Evolutionary conservation across 2,888 invertebrate species (phyloP), one percentile per base, ranked within the genome.

Genomic region (Physocephala rufipes): DNA sequence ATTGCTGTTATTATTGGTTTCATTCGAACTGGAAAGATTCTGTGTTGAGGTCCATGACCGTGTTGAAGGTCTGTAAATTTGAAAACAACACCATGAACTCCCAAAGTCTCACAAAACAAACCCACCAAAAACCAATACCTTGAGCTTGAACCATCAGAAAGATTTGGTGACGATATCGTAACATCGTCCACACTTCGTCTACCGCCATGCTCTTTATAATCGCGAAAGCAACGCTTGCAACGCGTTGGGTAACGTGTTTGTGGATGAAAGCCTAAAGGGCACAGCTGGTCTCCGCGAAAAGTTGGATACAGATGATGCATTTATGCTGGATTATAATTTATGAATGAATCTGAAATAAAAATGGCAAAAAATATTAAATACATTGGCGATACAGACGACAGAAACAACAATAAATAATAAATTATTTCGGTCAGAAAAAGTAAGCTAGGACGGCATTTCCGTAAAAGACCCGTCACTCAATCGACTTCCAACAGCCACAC

Each of bases 211-310:
- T 95, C 95, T 87, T 95, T 95, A 87, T 95, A 95, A 86, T 95
- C 95, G 79, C 93, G 90, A 89, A 95, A 96, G 87, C 96, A 96
- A 79, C 96, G 89, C 87, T 96, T 96, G 88, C 96, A 96, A 82
- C 95, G 90, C 71, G 95, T 95, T 64, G 96, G 96, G 94, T 95
- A 95, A 82, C 95, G 91, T 79, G 95, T 95, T 88, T 96, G 96
- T 73, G 96, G 96, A 88, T 96, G 95, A 87, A 96, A 96, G 61
- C 96, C 96, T 84, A 96, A 88, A 75, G 95, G 96, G 86, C 96
- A 96, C 79, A 96, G 87, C 75, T 95, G 93, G 87, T 96, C 96
- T 80, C 94, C 95, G 83, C 92, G 92, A 83, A 92, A 81, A 77
- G 86, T 82, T 79, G 86, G 85, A 81, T 86, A 86, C 79, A 86